phyloP scores from a whole-genome alignment of 1,140 invertebrate species.

The Belonocnema kinseyi region DNA sequence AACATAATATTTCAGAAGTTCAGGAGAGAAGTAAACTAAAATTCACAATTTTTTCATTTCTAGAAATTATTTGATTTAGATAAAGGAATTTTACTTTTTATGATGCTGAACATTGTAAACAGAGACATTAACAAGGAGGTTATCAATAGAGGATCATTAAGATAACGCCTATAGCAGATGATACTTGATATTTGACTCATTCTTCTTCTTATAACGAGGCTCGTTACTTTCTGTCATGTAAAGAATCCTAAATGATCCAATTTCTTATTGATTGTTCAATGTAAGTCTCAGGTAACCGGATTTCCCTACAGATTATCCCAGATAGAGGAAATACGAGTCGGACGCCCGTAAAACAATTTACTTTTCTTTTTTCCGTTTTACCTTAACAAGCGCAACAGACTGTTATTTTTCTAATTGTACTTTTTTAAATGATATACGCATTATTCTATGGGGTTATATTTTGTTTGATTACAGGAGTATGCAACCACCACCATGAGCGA shows the following conservation, averaged over 20 bases:
- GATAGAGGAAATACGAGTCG: constrained; percentile 44
- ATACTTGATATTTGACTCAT: constrained; percentile 48
- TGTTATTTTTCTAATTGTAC: neutral
- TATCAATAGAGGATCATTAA: neutral
- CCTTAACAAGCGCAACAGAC: neutral
- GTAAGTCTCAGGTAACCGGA: constrained; percentile 43
- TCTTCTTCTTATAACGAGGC: constrained; percentile 54
- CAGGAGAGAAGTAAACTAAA: too few species aligned
- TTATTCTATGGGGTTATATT: neutral
- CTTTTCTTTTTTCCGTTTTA: neutral
- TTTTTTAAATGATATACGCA: neutral
- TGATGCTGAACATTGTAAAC: neutral
- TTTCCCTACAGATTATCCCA: constrained; percentile 56
- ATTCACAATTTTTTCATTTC: too few species aligned
- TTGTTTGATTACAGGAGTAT: constrained; percentile 82
- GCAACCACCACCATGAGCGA: constrained; percentile 94
- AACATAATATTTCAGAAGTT: too few species aligned
- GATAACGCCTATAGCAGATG: neutral
- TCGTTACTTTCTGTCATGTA: constrained; percentile 54
- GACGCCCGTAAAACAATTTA: constrained; percentile 44
- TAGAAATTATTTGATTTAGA: too few species aligned
- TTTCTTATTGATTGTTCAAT: constrained; percentile 57
- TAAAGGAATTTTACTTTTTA: too few species aligned
- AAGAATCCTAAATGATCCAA: constrained; percentile 45
- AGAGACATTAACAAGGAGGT: constrained; percentile 4